Evolutionary conservation across 1,140 invertebrate genomes (phyloP), one percentile per base, ranked within the genome.

Genomic region (Parapsyche elsis): DNA sequence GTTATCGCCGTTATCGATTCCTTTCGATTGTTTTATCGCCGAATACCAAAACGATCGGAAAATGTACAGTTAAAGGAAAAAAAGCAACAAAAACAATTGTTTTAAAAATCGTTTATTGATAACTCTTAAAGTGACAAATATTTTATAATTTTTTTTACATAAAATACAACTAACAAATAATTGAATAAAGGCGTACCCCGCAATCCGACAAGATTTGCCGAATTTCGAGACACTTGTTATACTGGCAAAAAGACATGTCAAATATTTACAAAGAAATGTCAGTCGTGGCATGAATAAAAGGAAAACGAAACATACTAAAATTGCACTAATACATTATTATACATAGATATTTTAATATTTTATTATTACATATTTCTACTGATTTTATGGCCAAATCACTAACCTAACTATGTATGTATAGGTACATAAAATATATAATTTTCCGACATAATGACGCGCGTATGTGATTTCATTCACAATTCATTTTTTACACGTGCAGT

Each of bases 331-430:
- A 21, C 21, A 61, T 38, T 38, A 4, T 38, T 38, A 38, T 53
- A 53, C 16, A 53, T 61, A 61, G 19, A 61, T 61, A 61, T n/a
- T n/a, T n/a, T n/a, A n/a, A n/a, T 7, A 38, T 38, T 4, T 7
- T 38, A 7, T 38, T 38, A 38, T 38, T n/a, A 61, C 19, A 61
- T 61, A 61, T 19, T 21, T 61, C 57, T 61, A 61, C 16, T 19
- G 57, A 61, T 61, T 61, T 61, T 61, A 61, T 61, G 57, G 57
- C 57, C 57, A 61, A n/a, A 61, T 61, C 16, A 21, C 16, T 61
- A 61, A 61, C 57, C 16, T 19, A 61, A 19, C 5, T 61, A 61
- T 19, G 57, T 19, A 61, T 61, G 19, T 57, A n/a, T n/a, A n/a
- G n/a, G n/a, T 38, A 38, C 30, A 38, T 38, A 38, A 38, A 38